Conservation (phyloP, 2,888 invertebrate genomes). For the Cyclophora punctaria region DNA sequence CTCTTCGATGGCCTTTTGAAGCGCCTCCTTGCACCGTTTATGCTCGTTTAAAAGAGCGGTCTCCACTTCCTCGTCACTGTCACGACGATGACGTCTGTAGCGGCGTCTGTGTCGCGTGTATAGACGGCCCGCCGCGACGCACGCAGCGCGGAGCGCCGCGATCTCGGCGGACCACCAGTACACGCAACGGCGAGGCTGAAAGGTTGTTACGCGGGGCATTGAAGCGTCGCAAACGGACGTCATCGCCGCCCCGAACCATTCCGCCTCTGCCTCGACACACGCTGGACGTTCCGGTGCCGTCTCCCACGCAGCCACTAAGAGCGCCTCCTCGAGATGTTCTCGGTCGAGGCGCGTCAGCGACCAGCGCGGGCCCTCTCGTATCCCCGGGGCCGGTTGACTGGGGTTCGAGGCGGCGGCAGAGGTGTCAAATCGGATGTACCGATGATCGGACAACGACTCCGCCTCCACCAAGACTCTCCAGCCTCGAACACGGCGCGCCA, state of each 20-base stretch:
- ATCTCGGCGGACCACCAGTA: constrained; percentile 5
- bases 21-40: not conserved
- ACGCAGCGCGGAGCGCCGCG: not conserved
- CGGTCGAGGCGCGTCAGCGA: constrained; percentile 2
- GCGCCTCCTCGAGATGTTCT: constrained; percentile 7
- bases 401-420: not conserved
- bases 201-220: not conserved
- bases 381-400: not conserved
- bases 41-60: not conserved
- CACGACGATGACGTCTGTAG: not conserved
- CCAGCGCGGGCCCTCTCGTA: constrained; percentile 7
- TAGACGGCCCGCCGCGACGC: not conserved
- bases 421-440: constrained; percentile 1
- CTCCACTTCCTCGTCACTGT: not conserved
- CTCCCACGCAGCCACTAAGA: constrained; percentile 10
- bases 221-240: constrained; percentile 1
- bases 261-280: not conserved
- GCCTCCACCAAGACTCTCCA: constrained; percentile 1
- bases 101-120: not conserved
- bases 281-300: not conserved
- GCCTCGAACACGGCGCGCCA: not conserved
- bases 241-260: not conserved
- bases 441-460: constrained; percentile 2
- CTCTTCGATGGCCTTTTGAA: not conserved
- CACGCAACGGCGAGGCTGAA: not conserved